Percentiles rank a stretch among this genome's conserved stretches.
phyloP scores from a whole-genome alignment of 2,113 vertebrate genomes.

The Perca schrenkii region DNA sequence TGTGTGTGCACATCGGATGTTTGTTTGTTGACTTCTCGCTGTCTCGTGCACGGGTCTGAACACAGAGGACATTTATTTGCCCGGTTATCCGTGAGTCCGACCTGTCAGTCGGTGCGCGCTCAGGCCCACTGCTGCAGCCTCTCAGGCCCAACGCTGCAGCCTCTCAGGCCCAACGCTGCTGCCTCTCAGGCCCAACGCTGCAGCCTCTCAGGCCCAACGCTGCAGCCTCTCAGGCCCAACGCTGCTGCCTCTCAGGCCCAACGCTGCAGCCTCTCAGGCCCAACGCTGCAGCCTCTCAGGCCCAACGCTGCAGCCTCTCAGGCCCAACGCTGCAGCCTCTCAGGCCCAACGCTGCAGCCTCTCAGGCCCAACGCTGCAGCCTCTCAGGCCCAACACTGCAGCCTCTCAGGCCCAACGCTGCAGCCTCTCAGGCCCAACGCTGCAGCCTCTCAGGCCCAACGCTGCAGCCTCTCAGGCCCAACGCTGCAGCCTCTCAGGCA shows the following conservation, averaged over 20 bases:
- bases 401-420: neutral
- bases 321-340: neutral
- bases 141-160: neutral
- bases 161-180: no score
- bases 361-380: neutral
- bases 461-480: neutral
- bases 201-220: neutral
- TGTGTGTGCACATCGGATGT: neutral
- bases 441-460: neutral
- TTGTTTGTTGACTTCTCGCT: neutral
- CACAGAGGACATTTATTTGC: conserved; percentile 3
- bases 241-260: no score
- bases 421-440: neutral
- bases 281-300: neutral
- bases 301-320: neutral
- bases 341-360: neutral
- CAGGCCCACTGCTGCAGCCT: neutral
- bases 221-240: neutral
- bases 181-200: neutral
- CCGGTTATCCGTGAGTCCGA: neutral
- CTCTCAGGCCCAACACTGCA: no score
- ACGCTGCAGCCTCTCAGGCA: neutral
- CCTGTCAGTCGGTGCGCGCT: neutral
- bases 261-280: neutral
- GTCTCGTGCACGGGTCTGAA: neutral